These are phyloP conservation scores for Hedychridium roseum DNA, from an alignment of 2,888 invertebrate genomes.

Conservation along the genomic window DNA sequence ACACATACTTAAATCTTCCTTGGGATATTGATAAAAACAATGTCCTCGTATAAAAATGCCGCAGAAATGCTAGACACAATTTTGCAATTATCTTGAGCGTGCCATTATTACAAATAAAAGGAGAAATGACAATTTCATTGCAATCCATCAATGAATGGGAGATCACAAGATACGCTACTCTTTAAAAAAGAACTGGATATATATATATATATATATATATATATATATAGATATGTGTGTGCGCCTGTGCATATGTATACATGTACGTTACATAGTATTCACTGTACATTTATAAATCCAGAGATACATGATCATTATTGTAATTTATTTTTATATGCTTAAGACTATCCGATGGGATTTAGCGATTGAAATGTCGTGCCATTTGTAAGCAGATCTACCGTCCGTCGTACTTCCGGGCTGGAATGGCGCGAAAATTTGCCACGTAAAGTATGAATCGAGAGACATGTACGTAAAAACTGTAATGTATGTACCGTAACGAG, in stretches of 20 bases:
- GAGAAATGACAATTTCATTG: too few species aligned
- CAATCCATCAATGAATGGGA: too few species aligned
- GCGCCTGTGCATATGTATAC: constrained; percentile 15
- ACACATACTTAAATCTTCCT: too few species aligned
- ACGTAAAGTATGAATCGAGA: constrained; percentile 8
- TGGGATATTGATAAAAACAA: too few species aligned
- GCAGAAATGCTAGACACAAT: too few species aligned
- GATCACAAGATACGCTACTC: too few species aligned
- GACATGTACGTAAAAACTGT: constrained; percentile 38
- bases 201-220: constrained; percentile 32
- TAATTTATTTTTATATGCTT: constrained; percentile 62
- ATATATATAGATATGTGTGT: constrained; percentile 23
- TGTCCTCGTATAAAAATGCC: too few species aligned
- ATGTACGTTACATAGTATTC: constrained; percentile 54
- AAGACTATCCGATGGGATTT: constrained; percentile 43
- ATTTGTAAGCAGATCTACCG: constrained; percentile 31
- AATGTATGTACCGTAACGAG: too few species aligned
- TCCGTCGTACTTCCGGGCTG: constrained; percentile 24
- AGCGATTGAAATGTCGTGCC: constrained; percentile 35
- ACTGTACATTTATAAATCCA: constrained; percentile 56
- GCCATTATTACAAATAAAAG: too few species aligned
- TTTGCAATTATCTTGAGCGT: too few species aligned
- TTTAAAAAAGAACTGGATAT: too few species aligned
- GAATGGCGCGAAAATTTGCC: constrained; percentile 30
- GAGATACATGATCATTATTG: constrained; percentile 58